These are phyloP conservation scores for Saguinus imperator DNA, from an alignment of 2,113 vertebrate species.

Conservation along the genomic window DNA sequence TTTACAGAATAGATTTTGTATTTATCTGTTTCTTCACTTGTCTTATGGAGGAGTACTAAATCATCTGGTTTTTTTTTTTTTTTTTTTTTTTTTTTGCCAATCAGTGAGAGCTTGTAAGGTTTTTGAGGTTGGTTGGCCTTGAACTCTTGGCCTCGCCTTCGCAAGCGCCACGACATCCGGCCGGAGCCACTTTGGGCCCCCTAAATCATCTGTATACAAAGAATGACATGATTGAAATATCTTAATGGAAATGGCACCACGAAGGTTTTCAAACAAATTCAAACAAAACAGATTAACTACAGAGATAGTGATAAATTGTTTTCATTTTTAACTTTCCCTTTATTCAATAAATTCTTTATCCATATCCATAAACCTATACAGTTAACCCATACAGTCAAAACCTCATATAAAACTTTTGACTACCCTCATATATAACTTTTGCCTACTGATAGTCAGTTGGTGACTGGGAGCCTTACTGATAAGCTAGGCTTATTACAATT, in stretches of 20 bases:
- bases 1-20: background rate
- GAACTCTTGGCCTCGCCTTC: no score
- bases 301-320: background rate
- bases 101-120: no score
- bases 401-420: no score
- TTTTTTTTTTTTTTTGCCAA: no score
- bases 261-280: background rate
- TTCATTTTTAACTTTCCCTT: background rate
- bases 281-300: background rate
- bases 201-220: background rate
- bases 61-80: no score
- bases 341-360: background rate
- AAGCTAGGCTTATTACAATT: no score
- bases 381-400: background rate
- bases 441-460: no score
- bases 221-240: background rate
- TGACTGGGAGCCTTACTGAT: no score
- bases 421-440: no score
- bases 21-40: background rate
- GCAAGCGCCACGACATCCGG: no score
- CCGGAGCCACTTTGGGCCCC: no score
- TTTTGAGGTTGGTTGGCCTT: no score
- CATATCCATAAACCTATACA: background rate
- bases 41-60: background rate
- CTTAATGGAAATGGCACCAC: background rate